Base-by-base conservation (phyloP, 2,888 invertebrate genomes). In the Scotopteryx bipunctaria region DNA sequence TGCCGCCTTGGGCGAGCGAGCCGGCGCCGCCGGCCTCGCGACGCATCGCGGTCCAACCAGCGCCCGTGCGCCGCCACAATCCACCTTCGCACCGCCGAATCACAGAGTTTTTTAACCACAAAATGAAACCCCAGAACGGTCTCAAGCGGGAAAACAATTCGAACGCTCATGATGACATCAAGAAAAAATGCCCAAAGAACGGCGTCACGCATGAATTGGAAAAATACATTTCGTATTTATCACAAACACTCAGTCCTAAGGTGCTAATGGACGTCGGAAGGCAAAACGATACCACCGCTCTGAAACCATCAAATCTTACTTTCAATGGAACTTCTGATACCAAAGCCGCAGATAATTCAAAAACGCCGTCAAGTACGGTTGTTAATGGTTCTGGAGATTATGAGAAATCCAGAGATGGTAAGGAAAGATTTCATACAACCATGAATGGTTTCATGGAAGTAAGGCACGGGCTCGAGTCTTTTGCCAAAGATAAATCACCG, bases 71-170 rank as follows among this genome's bases (percentile, higher is more conserved):
- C 56, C 86, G 83, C 61, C 71, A 74, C 47, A 76, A 74, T 55
- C 80, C 75, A 55, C 83, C 87, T 62, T 81, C 86, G 57, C 96
- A 95, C 81, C 95, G 95, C 40, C 95, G 96, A 82, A 96, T 96
- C 76, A 95, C 95, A 16, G 95, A 96, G 73, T 96, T 94, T 81
- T 96, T 96, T 81, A 96, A 95, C 78, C 94, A 95, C 59, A 96
- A 96, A 83, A 94, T 95, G 91, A 96, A 96, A 85, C 93, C 94
- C 19, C 92, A 92, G 61, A 91, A 91, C 69, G 83, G 80, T 53
- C 73, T 91, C 59, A 91, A 91, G 67, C 87, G 91, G 38, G 91
- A 91, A 49, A 67, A 75, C 52, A 69, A 64, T 61, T 60, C 76
- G 19, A 51, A 67, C 60, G 58, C 58, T 61, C 76, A 73, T 59